Conservation (phyloP, 2,888 invertebrate genomes). For the Helobdella robusta region DNA sequence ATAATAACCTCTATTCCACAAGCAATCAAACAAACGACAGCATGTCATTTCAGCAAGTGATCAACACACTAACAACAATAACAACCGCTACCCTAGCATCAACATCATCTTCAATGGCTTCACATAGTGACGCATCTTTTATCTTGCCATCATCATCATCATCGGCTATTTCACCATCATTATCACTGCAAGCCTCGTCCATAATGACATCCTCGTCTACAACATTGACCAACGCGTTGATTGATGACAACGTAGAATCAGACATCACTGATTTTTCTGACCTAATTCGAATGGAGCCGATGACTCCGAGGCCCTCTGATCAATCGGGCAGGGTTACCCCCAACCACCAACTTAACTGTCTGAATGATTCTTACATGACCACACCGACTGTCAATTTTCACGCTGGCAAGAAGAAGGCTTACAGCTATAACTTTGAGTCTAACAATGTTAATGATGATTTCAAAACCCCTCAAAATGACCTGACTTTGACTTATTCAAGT, state of each 20-base stretch:
- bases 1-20: too few species aligned
- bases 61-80: constrained; percentile 1
- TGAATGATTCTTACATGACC: background rate
- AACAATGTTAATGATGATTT: too few species aligned
- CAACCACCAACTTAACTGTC: background rate
- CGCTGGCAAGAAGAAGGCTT: background rate
- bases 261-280: constrained; percentile 29
- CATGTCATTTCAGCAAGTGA: too few species aligned
- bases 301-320: constrained; percentile 21
- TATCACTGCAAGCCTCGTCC: background rate
- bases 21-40: too few species aligned
- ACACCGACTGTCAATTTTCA: constrained; percentile 7
- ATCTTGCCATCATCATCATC: background rate
- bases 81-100: background rate
- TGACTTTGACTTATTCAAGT: background rate
- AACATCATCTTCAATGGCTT: background rate
- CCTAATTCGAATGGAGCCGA: constrained; percentile 30
- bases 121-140: background rate
- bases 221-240: too few species aligned
- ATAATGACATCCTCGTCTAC: background rate
- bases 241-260: too few species aligned
- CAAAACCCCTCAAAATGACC: too few species aligned
- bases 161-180: background rate
- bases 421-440: background rate
- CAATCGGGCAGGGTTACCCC: background rate